A percentile compares a stretch with the other conserved stretches of the same genome.
Conservation (phyloP, 2,113 vertebrate species). For the Psilopogon haemacephalus region DNA sequence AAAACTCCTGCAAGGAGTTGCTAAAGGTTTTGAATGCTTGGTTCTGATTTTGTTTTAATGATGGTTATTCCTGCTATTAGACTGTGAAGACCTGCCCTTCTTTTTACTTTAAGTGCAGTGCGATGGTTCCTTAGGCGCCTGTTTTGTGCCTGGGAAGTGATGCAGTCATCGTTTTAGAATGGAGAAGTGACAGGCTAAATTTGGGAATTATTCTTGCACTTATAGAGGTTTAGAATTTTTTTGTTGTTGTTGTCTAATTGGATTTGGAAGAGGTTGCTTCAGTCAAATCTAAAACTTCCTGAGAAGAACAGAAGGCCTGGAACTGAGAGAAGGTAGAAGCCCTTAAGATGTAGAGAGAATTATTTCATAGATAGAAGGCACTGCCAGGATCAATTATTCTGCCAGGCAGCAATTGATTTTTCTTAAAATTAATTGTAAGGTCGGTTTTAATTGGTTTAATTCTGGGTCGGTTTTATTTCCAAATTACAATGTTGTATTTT, state of each 20-base stretch:
- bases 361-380: not conserved
- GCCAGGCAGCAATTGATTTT: not conserved
- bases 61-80: not conserved
- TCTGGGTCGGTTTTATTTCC: not conserved
- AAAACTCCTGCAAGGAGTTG: not conserved
- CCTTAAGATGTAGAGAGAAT: not conserved
- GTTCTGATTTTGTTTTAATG: not conserved
- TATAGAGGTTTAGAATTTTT: not conserved
- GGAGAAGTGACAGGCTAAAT: not conserved
- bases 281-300: not conserved
- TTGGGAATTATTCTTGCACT: not conserved
- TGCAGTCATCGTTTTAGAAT: accelerated
- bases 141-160: not conserved
- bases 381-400: not conserved
- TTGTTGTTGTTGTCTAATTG: not conserved
- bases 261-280: not conserved
- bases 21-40: not conserved
- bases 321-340: not conserved
- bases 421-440: not conserved
- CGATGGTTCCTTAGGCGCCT: not conserved
- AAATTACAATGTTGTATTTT: not conserved
- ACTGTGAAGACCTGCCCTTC: not conserved
- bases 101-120: not conserved
- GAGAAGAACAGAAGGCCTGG: accelerated
- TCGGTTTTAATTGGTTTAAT: not conserved